Percentiles rank a stretch among this genome's conserved stretches.
Conservation (phyloP, 2,797 vertebrate genomes). For the Allobates femoralis region DNA sequence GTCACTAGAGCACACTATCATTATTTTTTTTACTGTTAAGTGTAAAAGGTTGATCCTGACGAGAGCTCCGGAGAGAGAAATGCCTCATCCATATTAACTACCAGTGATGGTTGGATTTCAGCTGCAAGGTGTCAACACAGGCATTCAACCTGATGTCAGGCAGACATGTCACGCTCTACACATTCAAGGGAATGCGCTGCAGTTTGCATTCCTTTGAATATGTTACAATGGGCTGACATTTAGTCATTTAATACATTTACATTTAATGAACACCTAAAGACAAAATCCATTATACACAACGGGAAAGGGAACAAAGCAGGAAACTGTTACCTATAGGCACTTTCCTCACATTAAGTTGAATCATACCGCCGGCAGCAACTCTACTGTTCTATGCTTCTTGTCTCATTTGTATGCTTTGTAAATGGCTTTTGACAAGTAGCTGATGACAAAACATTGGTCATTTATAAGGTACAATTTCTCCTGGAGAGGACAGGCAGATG, state of each 20-base stretch:
- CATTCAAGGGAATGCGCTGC: neutral
- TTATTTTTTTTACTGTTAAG: neutral
- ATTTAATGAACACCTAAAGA: conserved; percentile 31
- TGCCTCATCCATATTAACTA: conserved; percentile 37
- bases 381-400: too few relatives aligned
- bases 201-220: neutral
- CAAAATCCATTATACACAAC: conserved; percentile 13
- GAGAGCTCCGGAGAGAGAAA: neutral
- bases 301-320: neutral
- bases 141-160: conserved; percentile 30
- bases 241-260: conserved; percentile 27
- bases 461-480: neutral
- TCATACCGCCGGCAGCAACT: neutral
- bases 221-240: conserved; percentile 16
- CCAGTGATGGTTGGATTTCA: conserved; percentile 9
- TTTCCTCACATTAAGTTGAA: neutral
- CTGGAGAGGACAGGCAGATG: too few relatives aligned
- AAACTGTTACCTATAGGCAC: conserved; percentile 21
- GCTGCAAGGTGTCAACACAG: conserved; percentile 18
- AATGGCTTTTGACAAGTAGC: neutral
- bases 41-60: neutral
- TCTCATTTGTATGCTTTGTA: neutral
- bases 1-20: neutral
- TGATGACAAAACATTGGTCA: neutral
- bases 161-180: neutral